phyloP scores from a whole-genome alignment of 2,888 invertebrate genomes.

The Caenorhabditis uteleia region DNA sequence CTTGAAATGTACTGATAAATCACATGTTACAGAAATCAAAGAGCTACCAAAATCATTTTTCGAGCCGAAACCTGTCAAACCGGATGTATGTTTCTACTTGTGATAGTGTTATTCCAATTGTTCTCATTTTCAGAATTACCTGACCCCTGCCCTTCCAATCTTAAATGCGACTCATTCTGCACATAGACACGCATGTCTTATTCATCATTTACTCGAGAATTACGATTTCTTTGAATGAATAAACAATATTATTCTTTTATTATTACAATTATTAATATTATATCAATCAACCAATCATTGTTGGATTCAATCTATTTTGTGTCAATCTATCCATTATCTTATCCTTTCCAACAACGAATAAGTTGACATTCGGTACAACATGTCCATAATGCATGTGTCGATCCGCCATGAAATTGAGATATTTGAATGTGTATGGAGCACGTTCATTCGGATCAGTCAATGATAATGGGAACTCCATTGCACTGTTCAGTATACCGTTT shows the following conservation, averaged over 20 bases:
- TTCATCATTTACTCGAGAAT: conserved; percentile 18
- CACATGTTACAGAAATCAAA: conserved; percentile 7
- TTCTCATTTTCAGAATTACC: conserved; percentile 15
- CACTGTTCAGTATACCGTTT: conserved; percentile 60
- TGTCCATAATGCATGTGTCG: conserved; percentile 59
- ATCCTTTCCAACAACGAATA: conserved; percentile 56
- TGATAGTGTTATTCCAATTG: too few relatives aligned
- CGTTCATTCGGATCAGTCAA: conserved; percentile 61
- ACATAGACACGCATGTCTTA: conserved; percentile 24
- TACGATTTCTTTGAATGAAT: conserved; percentile 19
- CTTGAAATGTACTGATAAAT: neutral
- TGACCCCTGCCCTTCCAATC: conserved; percentile 16
- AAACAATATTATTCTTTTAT: conserved; percentile 11
- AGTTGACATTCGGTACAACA: conserved; percentile 58
- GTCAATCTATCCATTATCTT: conserved; percentile 58
- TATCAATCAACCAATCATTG: conserved; percentile 61
- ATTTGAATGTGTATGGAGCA: conserved; percentile 58
- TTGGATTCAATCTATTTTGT: conserved; percentile 61
- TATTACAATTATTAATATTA: neutral
- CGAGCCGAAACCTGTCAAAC: neutral
- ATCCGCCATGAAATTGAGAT: conserved; percentile 65
- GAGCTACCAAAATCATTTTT: conserved; percentile 20
- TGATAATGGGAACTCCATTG: conserved; percentile 61
- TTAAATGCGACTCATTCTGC: conserved; percentile 18
- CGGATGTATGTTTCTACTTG: conserved; percentile 8